Base-by-base conservation (phyloP, 2,888 invertebrate genomes). In the Brachyptera risi region DNA sequence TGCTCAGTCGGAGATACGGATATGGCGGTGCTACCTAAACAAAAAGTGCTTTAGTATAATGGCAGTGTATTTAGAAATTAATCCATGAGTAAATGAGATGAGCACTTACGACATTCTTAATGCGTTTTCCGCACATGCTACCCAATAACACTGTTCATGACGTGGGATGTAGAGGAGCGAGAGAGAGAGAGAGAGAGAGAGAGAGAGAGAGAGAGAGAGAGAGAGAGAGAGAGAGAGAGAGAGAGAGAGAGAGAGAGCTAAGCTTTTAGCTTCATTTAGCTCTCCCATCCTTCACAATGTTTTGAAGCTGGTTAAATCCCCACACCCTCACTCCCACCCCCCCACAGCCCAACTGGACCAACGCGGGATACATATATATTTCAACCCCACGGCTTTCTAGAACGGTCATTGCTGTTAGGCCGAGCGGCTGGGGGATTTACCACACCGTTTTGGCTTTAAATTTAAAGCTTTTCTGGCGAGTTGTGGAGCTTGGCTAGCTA, bases 241-340 rank as follows among this genome's bases (percentile, higher is more conserved):
- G n/a, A n/a, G n/a, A n/a, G n/a, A n/a, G n/a, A n/a, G n/a, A n/a
- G n/a, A n/a, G 26, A 54, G 35, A 21, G 54, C 54, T 58, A 61
- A 61, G 61, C 61, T 58, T 58, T 51, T 51, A 54, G 61, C 58
- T 61, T 61, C 58, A 61, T 61, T 58, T 58, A 61, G 61, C 58
- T 37, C 37, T n/a, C 37, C 38, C 54, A 61, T 61, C 61, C 59
- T 56, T 62, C 59, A 59, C 59, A 56, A 44, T 61, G 57, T 58
- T 61, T 58, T 61, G 58, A 61, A 26, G 38, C 61, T 11, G 19
- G 51, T n/a, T 42, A 27, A 42, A n/a, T n/a, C n/a, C n/a, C n/a
- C n/a, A n/a, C n/a, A n/a, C n/a, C n/a, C n/a, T n/a, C n/a, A n/a
- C n/a, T n/a, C n/a, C n/a, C n/a, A n/a, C n/a, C n/a, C n/a, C n/a